phyloP scores from a whole-genome alignment of 2,113 vertebrate species.

The Urocolius indicus region DNA sequence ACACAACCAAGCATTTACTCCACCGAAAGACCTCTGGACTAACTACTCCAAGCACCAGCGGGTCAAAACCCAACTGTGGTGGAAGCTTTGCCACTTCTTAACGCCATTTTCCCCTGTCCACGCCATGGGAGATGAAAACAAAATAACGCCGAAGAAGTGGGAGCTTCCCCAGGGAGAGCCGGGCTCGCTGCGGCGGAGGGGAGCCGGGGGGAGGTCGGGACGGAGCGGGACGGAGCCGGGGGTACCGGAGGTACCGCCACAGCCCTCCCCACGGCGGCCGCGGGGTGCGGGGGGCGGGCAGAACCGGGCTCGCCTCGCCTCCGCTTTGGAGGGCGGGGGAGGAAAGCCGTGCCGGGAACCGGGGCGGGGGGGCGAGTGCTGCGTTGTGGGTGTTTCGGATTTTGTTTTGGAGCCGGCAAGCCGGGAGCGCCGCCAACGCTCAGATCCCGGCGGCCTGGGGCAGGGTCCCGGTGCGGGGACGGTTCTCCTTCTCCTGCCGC shows the following conservation, averaged over 20 bases:
- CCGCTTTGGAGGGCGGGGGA: conserved; percentile 21
- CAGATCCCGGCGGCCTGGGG: not conserved
- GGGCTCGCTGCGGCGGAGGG: not conserved
- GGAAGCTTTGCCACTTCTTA: not conserved
- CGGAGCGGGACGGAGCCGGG: not conserved
- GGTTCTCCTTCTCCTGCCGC: not conserved
- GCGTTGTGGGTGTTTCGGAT: conserved; percentile 7
- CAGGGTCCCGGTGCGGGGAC: not conserved
- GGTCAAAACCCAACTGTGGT: not conserved
- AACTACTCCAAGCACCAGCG: not conserved
- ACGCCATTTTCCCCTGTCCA: not conserved
- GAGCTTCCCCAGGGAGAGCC: not conserved
- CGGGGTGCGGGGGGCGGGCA: conserved; percentile 15
- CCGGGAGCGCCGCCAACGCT: conserved; percentile 25
- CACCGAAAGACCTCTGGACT: not conserved
- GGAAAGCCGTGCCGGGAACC: not conserved
- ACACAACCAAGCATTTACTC: not conserved
- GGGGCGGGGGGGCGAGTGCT: not conserved
- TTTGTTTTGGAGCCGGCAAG: conserved; percentile 60
- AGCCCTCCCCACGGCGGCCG: not conserved
- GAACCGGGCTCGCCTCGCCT: conserved; percentile 63
- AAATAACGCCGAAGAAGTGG: not conserved
- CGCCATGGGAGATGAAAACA: not conserved
- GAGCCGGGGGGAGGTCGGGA: not conserved
- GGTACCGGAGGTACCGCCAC: not conserved